These are phyloP conservation scores for Hylaea fasciaria DNA, from an alignment of 2,888 invertebrate genomes.

Conservation along the genomic window DNA sequence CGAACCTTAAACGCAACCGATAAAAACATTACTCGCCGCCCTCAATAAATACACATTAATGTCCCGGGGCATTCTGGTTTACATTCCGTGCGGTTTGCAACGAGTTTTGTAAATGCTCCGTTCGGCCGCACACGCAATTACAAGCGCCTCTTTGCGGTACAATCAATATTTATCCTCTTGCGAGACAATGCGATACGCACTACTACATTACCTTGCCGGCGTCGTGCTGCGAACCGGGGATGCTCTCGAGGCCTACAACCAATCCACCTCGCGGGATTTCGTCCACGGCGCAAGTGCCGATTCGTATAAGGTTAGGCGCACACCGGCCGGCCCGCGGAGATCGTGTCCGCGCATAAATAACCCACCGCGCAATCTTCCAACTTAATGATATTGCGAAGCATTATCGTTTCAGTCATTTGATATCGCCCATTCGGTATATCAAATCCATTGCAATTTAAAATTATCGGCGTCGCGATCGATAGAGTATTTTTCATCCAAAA, in stretches of 20 bases:
- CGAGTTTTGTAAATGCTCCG: conserved; percentile 83
- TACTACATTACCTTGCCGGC: conserved; percentile 65
- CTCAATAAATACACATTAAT: conserved; percentile 85
- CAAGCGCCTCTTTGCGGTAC: conserved; percentile 79
- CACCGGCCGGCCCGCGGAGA: conserved; percentile 51
- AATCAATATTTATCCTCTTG: conserved; percentile 76
- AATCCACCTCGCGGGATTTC: conserved; percentile 48
- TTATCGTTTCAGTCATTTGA: conserved; percentile 64
- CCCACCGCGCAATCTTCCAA: conserved; percentile 64
- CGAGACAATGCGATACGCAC: conserved; percentile 69
- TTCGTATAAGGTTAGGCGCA: conserved; percentile 58
- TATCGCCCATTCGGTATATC: conserved; percentile 60
- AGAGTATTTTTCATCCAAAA: conserved; percentile 44
- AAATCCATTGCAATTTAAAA: conserved; percentile 48
- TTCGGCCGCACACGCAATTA: conserved; percentile 82
- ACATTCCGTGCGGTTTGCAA: conserved; percentile 83
- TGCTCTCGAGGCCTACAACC: conserved; percentile 56
- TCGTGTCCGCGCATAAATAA: conserved; percentile 66
- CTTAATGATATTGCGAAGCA: conserved; percentile 71
- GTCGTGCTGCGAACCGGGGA: conserved; percentile 43
- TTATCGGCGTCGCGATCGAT: conserved; percentile 43
- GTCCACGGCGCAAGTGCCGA: conserved; percentile 48
- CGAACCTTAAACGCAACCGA: conserved; percentile 69
- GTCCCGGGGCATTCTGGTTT: conserved; percentile 82
- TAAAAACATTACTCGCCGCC: conserved; percentile 83